Conservation (phyloP, 2,888 invertebrate species). For the Cryptus armator region DNA sequence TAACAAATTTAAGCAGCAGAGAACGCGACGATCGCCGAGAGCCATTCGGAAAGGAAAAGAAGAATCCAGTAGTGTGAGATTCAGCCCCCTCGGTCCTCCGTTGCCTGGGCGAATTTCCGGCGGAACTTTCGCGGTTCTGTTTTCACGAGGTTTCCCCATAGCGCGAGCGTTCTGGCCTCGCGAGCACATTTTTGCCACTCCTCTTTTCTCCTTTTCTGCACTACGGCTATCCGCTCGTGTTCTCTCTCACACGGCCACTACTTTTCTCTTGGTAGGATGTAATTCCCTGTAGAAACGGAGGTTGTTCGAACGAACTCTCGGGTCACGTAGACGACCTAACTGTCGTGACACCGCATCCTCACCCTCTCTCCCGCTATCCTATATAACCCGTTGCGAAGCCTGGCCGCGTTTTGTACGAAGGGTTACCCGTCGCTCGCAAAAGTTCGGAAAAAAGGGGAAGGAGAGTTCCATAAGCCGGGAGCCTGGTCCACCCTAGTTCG, state of each 20-base stretch:
- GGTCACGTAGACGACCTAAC: constrained; percentile 82
- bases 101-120: constrained; percentile 50
- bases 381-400: constrained; percentile 45
- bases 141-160: constrained; percentile 58
- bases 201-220: constrained; percentile 1
- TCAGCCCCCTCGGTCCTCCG: constrained; percentile 39
- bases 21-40: not conserved
- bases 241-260: constrained; percentile 61
- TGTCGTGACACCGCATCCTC: constrained; percentile 76
- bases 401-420: constrained; percentile 77
- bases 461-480: constrained; percentile 70
- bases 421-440: constrained; percentile 76
- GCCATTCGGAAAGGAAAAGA: not conserved
- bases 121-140: constrained; percentile 58
- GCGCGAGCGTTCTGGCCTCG: constrained; percentile 34
- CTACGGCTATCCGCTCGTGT: constrained; percentile 17
- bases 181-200: constrained; percentile 36
- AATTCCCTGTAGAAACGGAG: constrained; percentile 80
- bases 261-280: constrained; percentile 72
- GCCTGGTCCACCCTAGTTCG: constrained; percentile 39
- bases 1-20: not conserved
- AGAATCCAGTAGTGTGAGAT: constrained; percentile 47
- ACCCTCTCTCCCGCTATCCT: constrained; percentile 10
- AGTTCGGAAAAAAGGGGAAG: constrained; percentile 69
- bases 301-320: constrained; percentile 78